phyloP scores from a whole-genome alignment of 2,113 vertebrate genomes.

The Scomber colias region DNA sequence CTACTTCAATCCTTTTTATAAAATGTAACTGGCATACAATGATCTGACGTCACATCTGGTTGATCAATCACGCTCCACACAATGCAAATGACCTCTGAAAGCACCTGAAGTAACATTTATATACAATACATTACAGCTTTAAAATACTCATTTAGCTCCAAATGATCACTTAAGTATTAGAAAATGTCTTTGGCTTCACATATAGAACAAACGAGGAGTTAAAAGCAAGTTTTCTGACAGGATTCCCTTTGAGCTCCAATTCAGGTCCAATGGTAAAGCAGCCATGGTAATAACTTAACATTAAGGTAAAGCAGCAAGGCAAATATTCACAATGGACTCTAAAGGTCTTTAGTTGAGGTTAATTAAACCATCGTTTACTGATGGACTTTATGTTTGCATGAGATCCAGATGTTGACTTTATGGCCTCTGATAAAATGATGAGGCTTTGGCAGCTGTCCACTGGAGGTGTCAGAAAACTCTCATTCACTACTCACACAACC shows the following conservation, averaged over 20 bases:
- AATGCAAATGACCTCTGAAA: too few species aligned
- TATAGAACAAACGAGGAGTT: neutral
- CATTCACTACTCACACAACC: neutral
- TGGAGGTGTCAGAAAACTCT: neutral
- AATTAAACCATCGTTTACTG: neutral
- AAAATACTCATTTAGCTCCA: too few species aligned
- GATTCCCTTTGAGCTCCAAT: neutral
- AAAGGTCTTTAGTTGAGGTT: constrained; percentile 5
- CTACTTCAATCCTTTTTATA: too few species aligned
- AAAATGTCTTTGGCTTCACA: neutral
- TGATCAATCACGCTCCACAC: too few species aligned
- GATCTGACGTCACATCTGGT: too few species aligned
- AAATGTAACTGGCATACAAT: too few species aligned
- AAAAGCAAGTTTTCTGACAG: neutral
- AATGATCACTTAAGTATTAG: too few species aligned
- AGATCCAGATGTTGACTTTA: constrained; percentile 12
- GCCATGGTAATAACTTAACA: neutral
- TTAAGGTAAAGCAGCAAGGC: neutral
- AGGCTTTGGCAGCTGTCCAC: constrained; percentile 12
- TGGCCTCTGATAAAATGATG: neutral
- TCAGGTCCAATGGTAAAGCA: neutral
- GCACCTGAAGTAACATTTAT: too few species aligned
- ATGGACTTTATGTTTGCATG: constrained; percentile 2
- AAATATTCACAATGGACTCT: constrained; percentile 5
- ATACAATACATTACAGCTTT: too few species aligned